phyloP scores from a whole-genome alignment of 2,113 vertebrate genomes.

The Rissa tridactyla region DNA sequence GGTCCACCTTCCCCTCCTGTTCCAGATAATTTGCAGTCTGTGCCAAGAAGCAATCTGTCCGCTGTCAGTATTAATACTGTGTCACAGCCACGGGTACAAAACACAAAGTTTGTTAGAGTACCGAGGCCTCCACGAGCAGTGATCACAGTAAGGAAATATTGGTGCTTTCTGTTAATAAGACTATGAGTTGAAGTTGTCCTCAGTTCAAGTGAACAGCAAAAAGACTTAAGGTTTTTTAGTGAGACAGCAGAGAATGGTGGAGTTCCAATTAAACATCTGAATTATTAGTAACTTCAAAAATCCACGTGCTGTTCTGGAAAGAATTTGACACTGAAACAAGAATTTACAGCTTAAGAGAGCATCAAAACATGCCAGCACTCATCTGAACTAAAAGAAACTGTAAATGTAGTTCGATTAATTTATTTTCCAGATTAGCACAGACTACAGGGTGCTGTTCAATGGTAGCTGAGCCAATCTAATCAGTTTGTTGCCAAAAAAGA shows the following conservation, averaged over 20 bases:
- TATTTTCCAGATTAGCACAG: not conserved
- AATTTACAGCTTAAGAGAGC: not conserved
- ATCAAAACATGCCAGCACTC: not conserved
- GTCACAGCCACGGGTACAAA: conserved; percentile 75
- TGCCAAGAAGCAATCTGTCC: conserved; percentile 81
- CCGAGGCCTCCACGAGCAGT: conserved; percentile 79
- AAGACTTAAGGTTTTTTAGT: not conserved
- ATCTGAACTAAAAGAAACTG: not conserved
- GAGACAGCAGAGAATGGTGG: not conserved
- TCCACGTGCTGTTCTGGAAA: not conserved
- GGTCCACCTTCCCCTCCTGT: conserved; percentile 82
- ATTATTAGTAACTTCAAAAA: not conserved
- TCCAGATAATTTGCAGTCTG: conserved; percentile 66
- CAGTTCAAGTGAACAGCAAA: not conserved
- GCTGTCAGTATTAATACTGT: conserved; percentile 86
- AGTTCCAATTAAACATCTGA: not conserved
- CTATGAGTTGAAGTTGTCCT: not conserved
- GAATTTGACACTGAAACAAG: not conserved
- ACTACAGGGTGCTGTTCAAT: not conserved
- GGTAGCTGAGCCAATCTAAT: not conserved
- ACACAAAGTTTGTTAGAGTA: conserved; percentile 82
- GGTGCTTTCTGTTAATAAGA: not conserved
- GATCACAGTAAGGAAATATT: conserved; percentile 75
- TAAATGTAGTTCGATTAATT: not conserved
- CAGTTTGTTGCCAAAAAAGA: not conserved